Percentiles rank a stretch among this genome's conserved stretches.
Evolutionary conservation across 2,888 invertebrate genomes (phyloP).

Genomic region (Lomographa bimaculata): DNA sequence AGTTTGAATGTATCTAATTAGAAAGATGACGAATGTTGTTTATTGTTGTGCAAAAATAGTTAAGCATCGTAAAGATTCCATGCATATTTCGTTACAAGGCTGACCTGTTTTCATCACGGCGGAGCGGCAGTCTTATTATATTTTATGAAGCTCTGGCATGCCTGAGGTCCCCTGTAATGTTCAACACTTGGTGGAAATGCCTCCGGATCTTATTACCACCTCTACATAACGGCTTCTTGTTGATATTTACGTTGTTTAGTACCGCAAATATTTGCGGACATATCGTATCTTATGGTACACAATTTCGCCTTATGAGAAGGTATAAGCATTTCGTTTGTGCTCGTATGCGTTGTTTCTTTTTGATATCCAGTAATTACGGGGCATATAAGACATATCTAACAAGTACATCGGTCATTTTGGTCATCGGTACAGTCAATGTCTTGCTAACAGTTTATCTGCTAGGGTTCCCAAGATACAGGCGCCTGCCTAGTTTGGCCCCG

Average conservation of each 20-base stretch:
- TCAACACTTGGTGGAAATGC: slow-evolving; percentile 58
- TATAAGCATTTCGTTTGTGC: slow-evolving; percentile 6
- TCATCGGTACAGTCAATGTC: too few relatives aligned
- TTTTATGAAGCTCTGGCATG: slow-evolving; percentile 71
- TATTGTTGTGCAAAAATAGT: slow-evolving; percentile 20
- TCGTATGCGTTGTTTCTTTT: too few relatives aligned
- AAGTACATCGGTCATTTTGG: too few relatives aligned
- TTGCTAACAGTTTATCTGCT: too few relatives aligned
- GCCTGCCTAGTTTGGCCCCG: too few relatives aligned
- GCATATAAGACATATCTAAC: too few relatives aligned
- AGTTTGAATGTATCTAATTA: too few relatives aligned
- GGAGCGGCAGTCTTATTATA: slow-evolving; percentile 71
- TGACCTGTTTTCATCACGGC: slow-evolving; percentile 60
- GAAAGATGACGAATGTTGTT: too few relatives aligned
- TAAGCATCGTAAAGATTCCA: slow-evolving; percentile 16
- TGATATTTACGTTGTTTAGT: slow-evolving; percentile 48
- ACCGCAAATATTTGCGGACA: slow-evolving; percentile 21
- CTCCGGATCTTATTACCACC: slow-evolving; percentile 64
- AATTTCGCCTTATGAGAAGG: slow-evolving; percentile 21
- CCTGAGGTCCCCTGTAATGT: slow-evolving; percentile 62
- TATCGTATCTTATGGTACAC: slow-evolving; percentile 12
- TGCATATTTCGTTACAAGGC: slow-evolving; percentile 30
- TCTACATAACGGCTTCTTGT: slow-evolving; percentile 50
- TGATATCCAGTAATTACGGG: too few relatives aligned
- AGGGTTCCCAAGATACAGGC: too few relatives aligned